A percentile compares a stretch with the other conserved stretches of the same genome.
These are phyloP conservation scores for Aricia agestis DNA, from an alignment of 1,140 invertebrate genomes.

Conservation along the genomic window DNA sequence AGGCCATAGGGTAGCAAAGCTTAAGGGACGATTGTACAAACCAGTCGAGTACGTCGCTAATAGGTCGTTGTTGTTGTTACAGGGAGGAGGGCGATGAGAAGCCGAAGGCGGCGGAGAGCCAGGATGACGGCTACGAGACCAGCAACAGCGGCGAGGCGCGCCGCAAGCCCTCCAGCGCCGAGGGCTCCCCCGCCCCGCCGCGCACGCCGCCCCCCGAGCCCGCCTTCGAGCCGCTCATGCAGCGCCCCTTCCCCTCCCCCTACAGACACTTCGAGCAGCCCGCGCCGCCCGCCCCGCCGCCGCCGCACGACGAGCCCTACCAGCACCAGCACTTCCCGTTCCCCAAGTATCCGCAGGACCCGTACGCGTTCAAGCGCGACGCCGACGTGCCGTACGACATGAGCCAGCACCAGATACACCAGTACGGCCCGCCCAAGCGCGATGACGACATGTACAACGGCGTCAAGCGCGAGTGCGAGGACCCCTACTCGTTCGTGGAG, in stretches of 20 bases:
- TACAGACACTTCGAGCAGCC: slow-evolving; percentile 56
- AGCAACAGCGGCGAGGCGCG: slow-evolving; percentile 83
- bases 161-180: slow-evolving; percentile 63
- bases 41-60: too few relatives aligned
- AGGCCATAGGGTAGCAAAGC: too few relatives aligned
- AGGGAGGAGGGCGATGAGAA: slow-evolving; percentile 70
- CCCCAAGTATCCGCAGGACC: slow-evolving; percentile 56
- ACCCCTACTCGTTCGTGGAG: slow-evolving; percentile 89
- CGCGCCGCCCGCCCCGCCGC: slow-evolving; percentile 30
- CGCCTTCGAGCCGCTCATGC: slow-evolving; percentile 55
- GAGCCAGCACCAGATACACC: slow-evolving; percentile 52
- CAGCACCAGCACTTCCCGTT: slow-evolving; percentile 64
- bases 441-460: slow-evolving; percentile 68
- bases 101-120: slow-evolving; percentile 79
- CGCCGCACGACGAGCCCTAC: slow-evolving; percentile 48
- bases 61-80: slow-evolving; percentile 24
- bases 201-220: slow-evolving; percentile 42
- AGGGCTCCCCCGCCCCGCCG: slow-evolving; percentile 53
- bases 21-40: too few relatives aligned
- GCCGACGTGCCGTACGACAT: slow-evolving; percentile 68
- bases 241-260: slow-evolving; percentile 39
- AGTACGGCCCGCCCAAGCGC: slow-evolving; percentile 50
- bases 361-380: slow-evolving; percentile 61
- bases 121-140: slow-evolving; percentile 92
- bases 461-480: slow-evolving; percentile 74